These are phyloP conservation scores for Porites cylindrica DNA, from an alignment of 92 coral and sea anemone genomes.

Conservation along the genomic window DNA sequence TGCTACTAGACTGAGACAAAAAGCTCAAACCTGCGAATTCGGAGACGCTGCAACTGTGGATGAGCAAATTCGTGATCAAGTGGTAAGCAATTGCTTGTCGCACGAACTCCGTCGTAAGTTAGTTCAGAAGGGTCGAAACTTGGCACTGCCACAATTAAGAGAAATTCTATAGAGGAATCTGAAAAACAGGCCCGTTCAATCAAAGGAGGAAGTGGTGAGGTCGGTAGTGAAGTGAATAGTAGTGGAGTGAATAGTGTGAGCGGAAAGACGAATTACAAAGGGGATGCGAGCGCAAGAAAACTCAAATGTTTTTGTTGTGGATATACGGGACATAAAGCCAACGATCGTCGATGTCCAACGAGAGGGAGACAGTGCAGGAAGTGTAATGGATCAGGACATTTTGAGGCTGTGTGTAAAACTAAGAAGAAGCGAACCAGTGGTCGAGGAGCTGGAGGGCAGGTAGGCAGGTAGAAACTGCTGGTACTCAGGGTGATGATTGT, in stretches of 20 bases:
- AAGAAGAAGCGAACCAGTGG: not conserved
- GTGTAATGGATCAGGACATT: slow-evolving; percentile 7
- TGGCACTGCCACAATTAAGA: slow-evolving; percentile 43
- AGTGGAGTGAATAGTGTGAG: not conserved
- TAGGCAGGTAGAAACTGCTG: too few relatives aligned
- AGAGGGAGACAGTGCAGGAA: slow-evolving; percentile 13
- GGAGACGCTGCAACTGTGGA: slow-evolving; percentile 48
- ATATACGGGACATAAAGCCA: not conserved
- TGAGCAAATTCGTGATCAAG: slow-evolving; percentile 64
- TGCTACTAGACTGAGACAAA: slow-evolving; percentile 42
- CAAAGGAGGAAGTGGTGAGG: slow-evolving; percentile 3
- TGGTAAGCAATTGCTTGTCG: slow-evolving; percentile 34
- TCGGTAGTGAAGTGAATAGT: not conserved
- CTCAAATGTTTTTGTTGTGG: slow-evolving; percentile 1
- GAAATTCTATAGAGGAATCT: slow-evolving; percentile 15
- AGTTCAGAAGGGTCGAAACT: slow-evolving; percentile 43
- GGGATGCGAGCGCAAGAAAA: not conserved
- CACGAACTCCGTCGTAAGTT: slow-evolving; percentile 39
- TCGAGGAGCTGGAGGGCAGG: slow-evolving; percentile 9
- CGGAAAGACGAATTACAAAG: not conserved
- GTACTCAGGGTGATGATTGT: too few relatives aligned
- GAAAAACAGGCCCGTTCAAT: slow-evolving; percentile 48
- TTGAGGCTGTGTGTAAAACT: slow-evolving; percentile 13
- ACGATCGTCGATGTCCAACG: not conserved
- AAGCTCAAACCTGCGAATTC: slow-evolving; percentile 57